Evolutionary conservation across 2,113 vertebrate genomes (phyloP), one percentile per base, ranked within the genome.

Genomic region (Neopipo cinnamomea): DNA sequence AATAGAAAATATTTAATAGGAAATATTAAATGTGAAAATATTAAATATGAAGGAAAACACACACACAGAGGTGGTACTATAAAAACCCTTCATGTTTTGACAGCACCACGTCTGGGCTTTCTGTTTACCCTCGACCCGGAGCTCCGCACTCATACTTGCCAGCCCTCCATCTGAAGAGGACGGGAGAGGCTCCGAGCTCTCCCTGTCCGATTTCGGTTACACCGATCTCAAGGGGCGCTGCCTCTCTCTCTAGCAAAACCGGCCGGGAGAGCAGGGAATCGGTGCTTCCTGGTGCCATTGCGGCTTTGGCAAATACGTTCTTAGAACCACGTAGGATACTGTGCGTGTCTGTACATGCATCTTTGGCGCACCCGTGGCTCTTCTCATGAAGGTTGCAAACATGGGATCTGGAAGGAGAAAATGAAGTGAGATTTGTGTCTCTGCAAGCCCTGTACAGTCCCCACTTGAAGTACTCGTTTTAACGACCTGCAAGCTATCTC

Each of bases 101-200:
- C 27, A 16, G 35, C 15, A 18, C 31, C 0, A 1, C 0, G 0
- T 47, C 56, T 27, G 52, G 2, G 15, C 6, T 67, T 81, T 67
- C 12, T 53, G 8, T 21, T 71, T 25, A 28, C 2, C 8, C 15
- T 73, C 6, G 16, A 24, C 6, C 2, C 1, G 3, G 7, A 17
- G 2, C 2, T 37, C 20, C 27, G 12, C 2, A 0, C 8, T 46
- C 11, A 7, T 3, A 0, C 9, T 49, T 41, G 28, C 20, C 46
- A 66, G 35, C 6, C 19, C 21, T 37, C 28, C 3, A 0, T 16
- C 42, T 15, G 39, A 39, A 79, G 17, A 15, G 20, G 17, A 19
- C 0, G 11, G 33, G 33, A 59, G 28, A 61, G 13, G 8, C 18
- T 52, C 5, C 22, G 5, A 42, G 17, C 17, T 56, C 24, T 33